These are phyloP conservation scores for Molanna angustata DNA, from an alignment of 2,888 invertebrate species.

Conservation along the genomic window DNA sequence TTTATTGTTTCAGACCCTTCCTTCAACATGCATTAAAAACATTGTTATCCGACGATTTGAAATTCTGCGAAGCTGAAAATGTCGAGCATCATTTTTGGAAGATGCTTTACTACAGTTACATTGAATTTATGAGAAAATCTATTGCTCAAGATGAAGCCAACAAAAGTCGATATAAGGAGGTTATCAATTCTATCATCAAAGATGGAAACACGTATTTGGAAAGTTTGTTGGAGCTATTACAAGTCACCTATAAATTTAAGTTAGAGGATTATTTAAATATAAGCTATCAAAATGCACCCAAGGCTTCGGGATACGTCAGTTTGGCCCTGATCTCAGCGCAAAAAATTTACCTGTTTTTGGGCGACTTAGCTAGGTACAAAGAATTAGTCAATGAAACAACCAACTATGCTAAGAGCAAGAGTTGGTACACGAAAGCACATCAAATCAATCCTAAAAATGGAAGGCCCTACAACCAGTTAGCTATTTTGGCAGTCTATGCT, in stretches of 20 bases:
- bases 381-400: constrained; percentile 78
- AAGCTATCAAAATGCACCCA: constrained; percentile 57
- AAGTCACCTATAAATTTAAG: constrained; percentile 73
- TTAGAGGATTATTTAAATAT: constrained; percentile 61
- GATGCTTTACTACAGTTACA: constrained; percentile 82
- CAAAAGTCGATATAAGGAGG: constrained; percentile 62
- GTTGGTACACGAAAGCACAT: constrained; percentile 92
- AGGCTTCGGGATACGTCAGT: constrained; percentile 65
- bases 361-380: constrained; percentile 89
- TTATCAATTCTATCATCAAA: constrained; percentile 68
- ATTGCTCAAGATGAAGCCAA: constrained; percentile 60
- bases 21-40: constrained; percentile 66
- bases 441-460: constrained; percentile 94
- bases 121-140: constrained; percentile 75
- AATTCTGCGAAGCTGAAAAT: constrained; percentile 83
- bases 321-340: constrained; percentile 83
- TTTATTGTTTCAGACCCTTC: constrained; percentile 53
- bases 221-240: constrained; percentile 66
- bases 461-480: constrained; percentile 91
- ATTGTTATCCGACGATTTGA: constrained; percentile 73
- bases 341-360: constrained; percentile 83
- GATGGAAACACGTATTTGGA: constrained; percentile 80
- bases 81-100: constrained; percentile 92
- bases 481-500: constrained; percentile 80
- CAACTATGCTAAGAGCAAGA: constrained; percentile 70